A percentile compares a stretch with the other conserved stretches of the same genome.
Evolutionary conservation across 2,888 invertebrate genomes (phyloP).

Genomic region (Amblyjoppa proteus): DNA sequence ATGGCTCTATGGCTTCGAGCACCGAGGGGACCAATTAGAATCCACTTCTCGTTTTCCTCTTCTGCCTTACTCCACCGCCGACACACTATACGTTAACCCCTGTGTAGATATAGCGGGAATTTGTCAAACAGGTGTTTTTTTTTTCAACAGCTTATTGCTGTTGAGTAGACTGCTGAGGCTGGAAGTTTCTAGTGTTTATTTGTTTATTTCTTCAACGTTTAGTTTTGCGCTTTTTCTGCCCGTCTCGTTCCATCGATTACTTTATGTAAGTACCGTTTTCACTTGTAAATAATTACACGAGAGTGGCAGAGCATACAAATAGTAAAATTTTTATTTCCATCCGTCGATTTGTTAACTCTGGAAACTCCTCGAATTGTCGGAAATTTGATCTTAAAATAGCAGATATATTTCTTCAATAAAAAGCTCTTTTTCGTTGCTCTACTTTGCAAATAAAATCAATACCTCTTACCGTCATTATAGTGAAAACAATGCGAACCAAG

Average conservation of each 20-base stretch:
- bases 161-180: slow-evolving; percentile 15
- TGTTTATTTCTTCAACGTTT: background rate
- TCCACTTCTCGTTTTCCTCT: slow-evolving; percentile 64
- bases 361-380: background rate
- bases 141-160: slow-evolving; percentile 4
- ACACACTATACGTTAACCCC: background rate
- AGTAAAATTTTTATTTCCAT: background rate
- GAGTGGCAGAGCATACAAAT: background rate
- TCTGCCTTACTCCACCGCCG: slow-evolving; percentile 12
- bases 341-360: background rate
- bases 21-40: slow-evolving; percentile 66
- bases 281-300: background rate
- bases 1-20: slow-evolving; percentile 65
- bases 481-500: background rate
- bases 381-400: background rate
- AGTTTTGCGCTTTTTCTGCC: background rate
- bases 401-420: background rate
- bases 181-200: slow-evolving; percentile 2
- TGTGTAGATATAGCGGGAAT: background rate
- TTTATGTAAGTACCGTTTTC: background rate
- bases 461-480: background rate
- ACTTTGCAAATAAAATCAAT: background rate
- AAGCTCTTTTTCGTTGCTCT: background rate
- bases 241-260: background rate
- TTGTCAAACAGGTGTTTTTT: slow-evolving; percentile 60